phyloP scores from a whole-genome alignment of 1,140 invertebrate species.

The Melanaphis sacchari region DNA sequence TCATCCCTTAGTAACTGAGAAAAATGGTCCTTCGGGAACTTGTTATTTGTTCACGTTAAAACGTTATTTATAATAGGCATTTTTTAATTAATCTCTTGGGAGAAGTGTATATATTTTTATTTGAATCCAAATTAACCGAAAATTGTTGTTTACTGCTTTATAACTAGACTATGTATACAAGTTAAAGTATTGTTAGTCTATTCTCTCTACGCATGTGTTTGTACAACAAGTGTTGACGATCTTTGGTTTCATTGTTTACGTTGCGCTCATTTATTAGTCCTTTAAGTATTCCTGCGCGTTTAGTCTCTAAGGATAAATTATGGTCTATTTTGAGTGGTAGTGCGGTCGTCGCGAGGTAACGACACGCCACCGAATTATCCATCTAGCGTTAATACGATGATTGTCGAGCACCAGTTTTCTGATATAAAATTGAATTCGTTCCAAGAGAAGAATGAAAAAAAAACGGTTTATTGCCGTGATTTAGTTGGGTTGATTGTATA shows the following conservation, averaged over 20 bases:
- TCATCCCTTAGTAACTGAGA: not conserved
- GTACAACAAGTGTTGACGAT: not conserved
- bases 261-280: not conserved
- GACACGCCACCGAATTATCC: not conserved
- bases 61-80: not conserved
- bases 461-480: not conserved
- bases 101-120: not conserved
- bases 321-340: conserved; percentile 10
- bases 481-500: not conserved
- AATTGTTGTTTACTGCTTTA: not conserved
- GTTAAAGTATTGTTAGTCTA: not conserved
- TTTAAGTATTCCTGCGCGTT: not conserved
- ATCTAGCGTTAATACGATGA: not conserved
- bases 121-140: not conserved
- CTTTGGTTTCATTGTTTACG: not conserved
- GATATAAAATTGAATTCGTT: not conserved
- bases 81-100: not conserved
- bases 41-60: not conserved
- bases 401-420: not conserved
- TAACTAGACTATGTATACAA: not conserved
- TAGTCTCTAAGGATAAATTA: not conserved
- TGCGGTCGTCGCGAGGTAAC: not conserved
- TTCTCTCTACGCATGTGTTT: not conserved
- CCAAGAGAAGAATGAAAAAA: not conserved
- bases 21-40: not conserved